Evolutionary conservation across 2,888 invertebrate genomes (phyloP), one percentile per base, ranked within the genome.

Genomic region (Polydrusus cervinus): DNA sequence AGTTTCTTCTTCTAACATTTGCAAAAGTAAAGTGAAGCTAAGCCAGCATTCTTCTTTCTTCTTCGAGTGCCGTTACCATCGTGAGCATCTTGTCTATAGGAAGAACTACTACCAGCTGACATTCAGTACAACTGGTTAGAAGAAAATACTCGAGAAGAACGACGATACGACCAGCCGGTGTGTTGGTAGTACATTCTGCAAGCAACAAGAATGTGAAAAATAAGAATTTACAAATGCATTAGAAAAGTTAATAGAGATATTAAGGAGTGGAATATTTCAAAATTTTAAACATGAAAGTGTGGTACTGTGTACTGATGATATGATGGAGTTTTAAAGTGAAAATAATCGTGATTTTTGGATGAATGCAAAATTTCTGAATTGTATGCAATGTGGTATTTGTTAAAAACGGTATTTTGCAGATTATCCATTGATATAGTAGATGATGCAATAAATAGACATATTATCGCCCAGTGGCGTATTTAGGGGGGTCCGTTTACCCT

Each of bases 1-100:
- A 71, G 53, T 11, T 25, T 13, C 51, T 53, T 62, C 30, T 14
- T 65, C 66, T 65, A 72, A 72, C 55, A 72, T 60, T 72, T 65
- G 71, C 66, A 45, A 72, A 71, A 49, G 65, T 57, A 64, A 43
- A 53, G 30, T 47, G 65, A 34, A 51, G 62, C 70, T 47, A 62
- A n/a, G 51, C 53, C 53, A 34, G 55, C 71, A 72, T 72, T 72
- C 65, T 66, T 72, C 65, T 72, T 65, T 72, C 71, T 66, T 72
- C 57, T 61, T 51, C 69, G 57, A 55, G 68, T 74, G 68, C 74
- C 74, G 74, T 74, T 74, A 74, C 64, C 57, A 53, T 34, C 62
- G 51, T 47, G 62, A 74, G 74, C 74, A 76, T 76, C 76, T 76
- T 76, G 76, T 76, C 76, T 76, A 76, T 76, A 76, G 76, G 72